A percentile compares a stretch with the other conserved stretches of the same genome.
Evolutionary conservation across 2,797 vertebrate species (phyloP).

Genomic region (Prionace glauca): DNA sequence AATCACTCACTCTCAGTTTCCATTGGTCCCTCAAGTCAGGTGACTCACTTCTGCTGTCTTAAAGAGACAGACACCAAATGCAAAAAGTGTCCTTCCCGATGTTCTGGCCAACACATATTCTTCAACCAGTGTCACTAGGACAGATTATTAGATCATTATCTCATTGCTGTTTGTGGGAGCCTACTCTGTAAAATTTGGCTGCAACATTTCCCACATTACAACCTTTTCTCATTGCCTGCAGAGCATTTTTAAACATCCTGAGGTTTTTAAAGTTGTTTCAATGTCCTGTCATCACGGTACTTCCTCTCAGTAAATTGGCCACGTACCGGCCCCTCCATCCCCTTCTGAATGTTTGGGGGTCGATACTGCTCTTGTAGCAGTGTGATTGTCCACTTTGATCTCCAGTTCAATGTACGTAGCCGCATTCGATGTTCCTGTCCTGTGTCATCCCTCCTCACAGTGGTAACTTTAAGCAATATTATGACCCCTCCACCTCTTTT

Average conservation of each 20-base stretch:
- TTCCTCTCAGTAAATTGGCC: not conserved
- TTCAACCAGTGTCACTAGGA: not conserved
- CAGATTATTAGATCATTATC: not conserved
- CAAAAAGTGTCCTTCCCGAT: not conserved
- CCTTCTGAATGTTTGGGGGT: not conserved
- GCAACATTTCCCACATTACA: not conserved
- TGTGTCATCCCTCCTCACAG: not conserved
- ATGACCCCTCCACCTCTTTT: not conserved
- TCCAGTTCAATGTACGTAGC: not conserved
- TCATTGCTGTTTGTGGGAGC: not conserved
- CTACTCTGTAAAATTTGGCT: not conserved
- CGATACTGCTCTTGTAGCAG: not conserved
- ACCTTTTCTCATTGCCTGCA: too few species aligned
- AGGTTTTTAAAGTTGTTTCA: too few species aligned
- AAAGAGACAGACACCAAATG: too few species aligned
- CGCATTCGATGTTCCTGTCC: not conserved
- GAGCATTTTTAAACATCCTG: too few species aligned
- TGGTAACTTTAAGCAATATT: not conserved
- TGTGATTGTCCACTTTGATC: not conserved
- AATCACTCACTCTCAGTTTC: too few species aligned
- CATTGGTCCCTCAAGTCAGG: too few species aligned
- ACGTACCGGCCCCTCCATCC: not conserved
- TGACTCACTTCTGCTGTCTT: too few species aligned
- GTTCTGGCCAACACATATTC: not conserved
- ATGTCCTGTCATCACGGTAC: not conserved